These are phyloP conservation scores for Oscheius myriophilus DNA, from an alignment of 2,888 invertebrate species.

Conservation along the genomic window DNA sequence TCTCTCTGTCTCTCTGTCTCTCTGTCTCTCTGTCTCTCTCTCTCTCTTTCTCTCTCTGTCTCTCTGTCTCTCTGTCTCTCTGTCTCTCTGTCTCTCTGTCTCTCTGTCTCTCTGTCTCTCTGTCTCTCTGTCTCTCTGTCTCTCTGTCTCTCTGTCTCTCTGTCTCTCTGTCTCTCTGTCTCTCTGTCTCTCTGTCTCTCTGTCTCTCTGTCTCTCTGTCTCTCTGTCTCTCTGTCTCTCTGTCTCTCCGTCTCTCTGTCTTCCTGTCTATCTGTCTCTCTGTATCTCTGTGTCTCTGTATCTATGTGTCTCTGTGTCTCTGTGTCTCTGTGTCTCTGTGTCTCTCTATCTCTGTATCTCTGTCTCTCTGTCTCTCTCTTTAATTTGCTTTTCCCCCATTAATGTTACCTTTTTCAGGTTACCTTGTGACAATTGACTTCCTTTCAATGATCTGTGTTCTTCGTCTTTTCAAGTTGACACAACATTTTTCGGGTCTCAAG, in stretches of 20 bases:
- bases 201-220: neutral
- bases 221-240: neutral
- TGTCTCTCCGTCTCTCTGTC: neutral
- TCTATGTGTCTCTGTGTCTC: neutral
- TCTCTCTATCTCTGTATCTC: too few relatives aligned
- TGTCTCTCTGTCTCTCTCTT: neutral
- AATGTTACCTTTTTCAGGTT: slow-evolving; percentile 53
- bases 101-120: neutral
- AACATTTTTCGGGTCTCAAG: slow-evolving; percentile 79
- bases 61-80: neutral
- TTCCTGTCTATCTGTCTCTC: too few relatives aligned
- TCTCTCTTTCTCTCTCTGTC: neutral
- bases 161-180: neutral
- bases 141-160: neutral
- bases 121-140: neutral
- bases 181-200: neutral
- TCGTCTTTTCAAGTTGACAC: slow-evolving; percentile 73
- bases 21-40: neutral
- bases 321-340: too few relatives aligned
- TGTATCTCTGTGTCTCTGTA: too few relatives aligned
- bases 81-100: neutral
- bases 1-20: neutral
- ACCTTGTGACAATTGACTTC: slow-evolving; percentile 76
- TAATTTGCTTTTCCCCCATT: too few relatives aligned
- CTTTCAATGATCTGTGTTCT: slow-evolving; percentile 73